Conservation (phyloP, 2,888 invertebrate genomes). For the Tipula vernalis region DNA sequence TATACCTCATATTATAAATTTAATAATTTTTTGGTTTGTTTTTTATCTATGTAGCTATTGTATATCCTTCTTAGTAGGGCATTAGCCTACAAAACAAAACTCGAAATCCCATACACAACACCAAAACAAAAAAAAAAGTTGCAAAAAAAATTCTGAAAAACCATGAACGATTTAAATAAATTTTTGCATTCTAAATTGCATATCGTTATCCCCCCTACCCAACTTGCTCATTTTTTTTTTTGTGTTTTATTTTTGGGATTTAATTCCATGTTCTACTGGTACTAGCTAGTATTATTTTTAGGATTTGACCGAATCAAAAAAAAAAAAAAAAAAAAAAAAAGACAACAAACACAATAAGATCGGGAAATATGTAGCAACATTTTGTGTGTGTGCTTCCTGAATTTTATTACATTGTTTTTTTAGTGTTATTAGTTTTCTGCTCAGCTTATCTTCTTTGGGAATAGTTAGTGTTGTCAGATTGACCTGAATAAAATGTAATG, state of each 20-base stretch:
- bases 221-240: not conserved
- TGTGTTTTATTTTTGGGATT: not conserved
- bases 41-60: no score
- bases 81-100: not conserved
- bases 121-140: not conserved
- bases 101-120: not conserved
- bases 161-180: not conserved
- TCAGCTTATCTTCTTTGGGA: not conserved
- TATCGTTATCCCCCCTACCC: not conserved
- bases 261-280: not conserved
- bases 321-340: no score
- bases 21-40: not conserved
- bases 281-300: not conserved
- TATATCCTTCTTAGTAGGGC: not conserved
- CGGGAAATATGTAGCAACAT: not conserved
- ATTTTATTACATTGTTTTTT: not conserved
- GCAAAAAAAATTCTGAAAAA: not conserved
- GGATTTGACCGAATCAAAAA: not conserved
- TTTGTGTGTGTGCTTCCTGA: not conserved
- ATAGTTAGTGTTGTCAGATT: not conserved
- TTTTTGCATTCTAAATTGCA: not conserved
- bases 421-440: not conserved
- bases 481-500: not conserved
- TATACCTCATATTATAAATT: no score
- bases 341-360: not conserved